Evolutionary conservation across 2,797 vertebrate genomes (phyloP), one percentile per base, ranked within the genome.

Genomic region (Sphenopsis melanotis): DNA sequence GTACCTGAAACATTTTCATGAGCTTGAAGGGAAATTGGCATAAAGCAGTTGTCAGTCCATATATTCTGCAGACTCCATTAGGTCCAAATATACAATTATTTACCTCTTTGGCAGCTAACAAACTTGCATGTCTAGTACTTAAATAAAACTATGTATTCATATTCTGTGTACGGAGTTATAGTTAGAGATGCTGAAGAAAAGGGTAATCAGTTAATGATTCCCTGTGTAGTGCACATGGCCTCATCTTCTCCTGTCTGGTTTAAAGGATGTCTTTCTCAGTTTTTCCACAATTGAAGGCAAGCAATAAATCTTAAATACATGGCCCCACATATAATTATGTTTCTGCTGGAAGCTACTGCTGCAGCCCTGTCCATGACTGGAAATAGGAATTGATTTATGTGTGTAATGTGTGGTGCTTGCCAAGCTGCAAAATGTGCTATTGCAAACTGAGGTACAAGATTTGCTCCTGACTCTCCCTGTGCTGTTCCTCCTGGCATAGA

Each of bases 401-500:
- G 3, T 64, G 30, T 34, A 11, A 39, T 0, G 0, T 32, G 34
- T 15, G 34, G 39, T 0, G 3, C 60, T 80, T 87, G 69, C 71
- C 56, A 78, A 59, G 22, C 37, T 74, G 49, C 44, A 66, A 77
- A 87, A 53, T 8, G 34, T 36, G 27, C 65, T 91, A 30, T 87
- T 44, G 61, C 44, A 65, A 78, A 61, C 36, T 57, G 80, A 79
- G 22, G 47, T 47, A 32, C 39, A 47, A 10, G 65, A 36, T 70
- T 79, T 82, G 22, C 50, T 90, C 53, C n/a, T 59, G 46, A 39
- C 70, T 87, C 22, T 17, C 44, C 52, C 39, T 80, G 0, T 6
- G 14, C 37, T 77, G 23, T 24, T 89, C 19, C 29, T 82, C 15
- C 44, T 87, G 68, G 20, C 49, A 60, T 3, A 11, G 11, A 21